Percentiles rank a stretch among this genome's conserved stretches.
These are phyloP conservation scores for Polyodon spathula DNA, from an alignment of 2,113 vertebrate species.

Conservation along the genomic window DNA sequence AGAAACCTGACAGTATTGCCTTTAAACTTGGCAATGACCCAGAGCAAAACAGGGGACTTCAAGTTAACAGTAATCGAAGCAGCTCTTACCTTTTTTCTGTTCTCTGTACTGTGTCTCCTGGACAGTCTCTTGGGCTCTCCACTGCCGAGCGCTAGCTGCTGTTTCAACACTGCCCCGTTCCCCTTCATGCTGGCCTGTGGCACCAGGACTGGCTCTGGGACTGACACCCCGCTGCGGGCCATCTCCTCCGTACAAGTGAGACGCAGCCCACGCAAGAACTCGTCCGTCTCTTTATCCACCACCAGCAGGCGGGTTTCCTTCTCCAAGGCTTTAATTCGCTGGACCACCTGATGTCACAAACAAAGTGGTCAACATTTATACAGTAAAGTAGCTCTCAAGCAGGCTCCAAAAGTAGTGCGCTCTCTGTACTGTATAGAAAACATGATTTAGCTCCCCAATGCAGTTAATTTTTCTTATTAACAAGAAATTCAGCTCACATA, in stretches of 20 bases:
- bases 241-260: conserved; percentile 72
- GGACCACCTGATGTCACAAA: conserved; percentile 71
- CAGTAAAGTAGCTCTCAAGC: too few species aligned
- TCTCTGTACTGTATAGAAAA: too few species aligned
- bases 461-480: too few species aligned
- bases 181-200: conserved; percentile 33
- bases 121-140: conserved; percentile 52
- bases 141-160: conserved; percentile 32
- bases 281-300: conserved; percentile 79
- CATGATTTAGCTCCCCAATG: too few species aligned
- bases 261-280: conserved; percentile 60
- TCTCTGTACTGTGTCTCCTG: conserved; percentile 59
- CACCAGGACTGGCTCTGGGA: not conserved
- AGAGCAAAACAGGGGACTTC: not conserved
- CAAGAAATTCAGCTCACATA: too few species aligned
- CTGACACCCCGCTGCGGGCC: conserved; percentile 44
- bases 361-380: too few species aligned
- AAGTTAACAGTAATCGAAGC: not conserved
- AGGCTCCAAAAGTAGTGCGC: too few species aligned
- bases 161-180: conserved; percentile 67
- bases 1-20: too few species aligned
- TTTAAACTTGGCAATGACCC: too few species aligned
- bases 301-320: conserved; percentile 76
- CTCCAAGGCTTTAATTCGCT: conserved; percentile 72
- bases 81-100: conserved; percentile 68